Evolutionary conservation across 2,888 invertebrate genomes (phyloP), one percentile per base, ranked within the genome.

Genomic region (Stomorhina lunata): DNA sequence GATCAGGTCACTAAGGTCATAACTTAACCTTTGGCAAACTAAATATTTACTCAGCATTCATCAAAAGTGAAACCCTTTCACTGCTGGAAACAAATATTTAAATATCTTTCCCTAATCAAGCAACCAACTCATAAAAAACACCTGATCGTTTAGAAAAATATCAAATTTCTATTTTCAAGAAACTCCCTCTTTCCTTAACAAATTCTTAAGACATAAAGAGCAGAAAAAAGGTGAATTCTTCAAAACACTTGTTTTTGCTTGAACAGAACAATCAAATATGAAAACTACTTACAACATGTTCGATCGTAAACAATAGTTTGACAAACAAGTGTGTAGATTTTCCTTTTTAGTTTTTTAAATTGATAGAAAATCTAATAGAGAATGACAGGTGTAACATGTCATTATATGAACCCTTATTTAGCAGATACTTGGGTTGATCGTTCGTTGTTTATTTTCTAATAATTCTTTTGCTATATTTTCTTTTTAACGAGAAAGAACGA

Each of bases 321-420:
- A 40, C 69, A 75, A 79, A 75, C 79, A 79, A 79, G 57, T 79
- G 79, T 45, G 29, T 73, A 25, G 65, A 55, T 61, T 59, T 71
- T 63, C 17, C 55, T 37, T 22, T 48, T 5, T 45, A 29, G 4
- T 57, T 53, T 43, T 61, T 65, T 15, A 48, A 25, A 81, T 61
- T 55, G 32, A 71, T 59, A 29, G 81, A 75, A 78, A 75, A 82
- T 75, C 71, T 71, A 66, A 69, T 66, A 76, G 45, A 55, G 65
- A 76, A 61, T 81, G 84, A 85, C 84, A 86, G 86, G 85, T 86
- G 86, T 81, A 86, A 81, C 86, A 81, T 86, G 86, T 84, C 85
- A 85, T 85, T 85, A 85, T 79, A 84, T 83, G 84, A 75, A 79
- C 55, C 81, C 79, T 80, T 80, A 80, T 80, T 65, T 50, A 77